Evolutionary conservation across 2,797 vertebrate genomes (phyloP).

Genomic region (Cephalopachus bancanus): DNA sequence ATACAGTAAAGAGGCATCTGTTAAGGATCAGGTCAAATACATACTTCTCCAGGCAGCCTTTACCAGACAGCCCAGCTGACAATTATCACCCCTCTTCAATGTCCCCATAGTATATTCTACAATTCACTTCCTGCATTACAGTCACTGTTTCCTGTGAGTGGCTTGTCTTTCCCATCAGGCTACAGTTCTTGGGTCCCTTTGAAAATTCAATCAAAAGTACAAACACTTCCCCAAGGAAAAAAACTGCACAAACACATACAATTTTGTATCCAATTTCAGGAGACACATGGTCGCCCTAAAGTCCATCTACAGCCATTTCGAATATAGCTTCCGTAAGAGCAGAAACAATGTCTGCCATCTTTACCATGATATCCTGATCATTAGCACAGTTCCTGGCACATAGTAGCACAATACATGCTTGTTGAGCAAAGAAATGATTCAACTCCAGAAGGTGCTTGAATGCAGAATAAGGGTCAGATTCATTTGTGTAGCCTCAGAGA

Average conservation of each 20-base stretch:
- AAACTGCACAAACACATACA: not conserved
- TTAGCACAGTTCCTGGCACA: not conserved
- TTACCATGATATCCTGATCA: not conserved
- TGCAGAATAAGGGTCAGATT: not conserved
- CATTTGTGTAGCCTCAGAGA: not conserved
- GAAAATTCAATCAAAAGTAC: slow-evolving; percentile 38
- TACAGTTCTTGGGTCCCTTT: not conserved
- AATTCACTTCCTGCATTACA: not conserved
- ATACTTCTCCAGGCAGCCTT: not conserved
- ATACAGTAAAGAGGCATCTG: not conserved
- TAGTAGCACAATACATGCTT: not conserved
- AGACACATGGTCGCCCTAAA: not conserved
- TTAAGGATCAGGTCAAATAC: not conserved
- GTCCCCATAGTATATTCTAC: not conserved
- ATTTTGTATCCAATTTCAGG: not conserved
- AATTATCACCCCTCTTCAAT: not conserved
- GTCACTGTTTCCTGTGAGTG: not conserved
- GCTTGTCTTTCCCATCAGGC: slow-evolving; percentile 33
- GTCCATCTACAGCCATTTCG: not conserved
- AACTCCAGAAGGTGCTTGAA: not conserved
- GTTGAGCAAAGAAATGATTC: not conserved
- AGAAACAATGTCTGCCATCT: not conserved
- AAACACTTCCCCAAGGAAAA: slow-evolving; percentile 18
- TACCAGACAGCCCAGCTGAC: slow-evolving; percentile 10
- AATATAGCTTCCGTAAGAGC: not conserved